Percentiles rank a stretch among this genome's conserved stretches.
phyloP scores from a whole-genome alignment of 1,140 invertebrate species.

The Alviniconcha marisindica region DNA sequence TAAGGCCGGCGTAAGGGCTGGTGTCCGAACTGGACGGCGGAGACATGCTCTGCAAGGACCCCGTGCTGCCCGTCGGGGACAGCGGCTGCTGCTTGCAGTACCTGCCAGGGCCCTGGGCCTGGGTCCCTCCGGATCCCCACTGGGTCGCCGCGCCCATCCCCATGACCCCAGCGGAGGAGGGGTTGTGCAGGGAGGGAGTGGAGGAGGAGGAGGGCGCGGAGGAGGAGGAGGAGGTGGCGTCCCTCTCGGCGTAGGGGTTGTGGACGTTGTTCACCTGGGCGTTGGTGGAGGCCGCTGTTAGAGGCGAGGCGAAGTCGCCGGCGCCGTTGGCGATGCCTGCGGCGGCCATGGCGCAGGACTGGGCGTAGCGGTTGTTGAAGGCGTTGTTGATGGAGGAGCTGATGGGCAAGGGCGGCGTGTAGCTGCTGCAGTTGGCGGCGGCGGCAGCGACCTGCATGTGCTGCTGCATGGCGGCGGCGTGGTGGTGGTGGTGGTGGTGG shows the following conservation, averaged over 20 bases:
- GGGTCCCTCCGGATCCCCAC: constrained; percentile 32
- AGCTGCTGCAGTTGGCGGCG: constrained; percentile 32
- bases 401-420: constrained; percentile 25
- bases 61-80: constrained; percentile 73
- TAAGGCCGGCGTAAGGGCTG: constrained; percentile 61
- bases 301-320: constrained; percentile 47
- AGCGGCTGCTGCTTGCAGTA: constrained; percentile 72
- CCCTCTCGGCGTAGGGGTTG: constrained; percentile 48
- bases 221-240: background rate
- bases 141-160: background rate
- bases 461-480: constrained; percentile 37
- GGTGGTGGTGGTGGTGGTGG: constrained; percentile 19
- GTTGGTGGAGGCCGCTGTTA: constrained; percentile 37
- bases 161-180: constrained; percentile 4
- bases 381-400: constrained; percentile 58
- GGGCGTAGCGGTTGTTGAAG: constrained; percentile 57
- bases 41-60: constrained; percentile 72
- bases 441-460: constrained; percentile 40
- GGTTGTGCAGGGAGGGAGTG: background rate
- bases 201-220: constrained; percentile 4
- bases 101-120: constrained; percentile 44
- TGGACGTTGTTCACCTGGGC: constrained; percentile 44
- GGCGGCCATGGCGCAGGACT: constrained; percentile 64
- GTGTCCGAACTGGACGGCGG: constrained; percentile 66
- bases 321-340: constrained; percentile 46